Evolutionary conservation across 2,888 invertebrate genomes (phyloP).

Genomic region (Cylloceria caligata): DNA sequence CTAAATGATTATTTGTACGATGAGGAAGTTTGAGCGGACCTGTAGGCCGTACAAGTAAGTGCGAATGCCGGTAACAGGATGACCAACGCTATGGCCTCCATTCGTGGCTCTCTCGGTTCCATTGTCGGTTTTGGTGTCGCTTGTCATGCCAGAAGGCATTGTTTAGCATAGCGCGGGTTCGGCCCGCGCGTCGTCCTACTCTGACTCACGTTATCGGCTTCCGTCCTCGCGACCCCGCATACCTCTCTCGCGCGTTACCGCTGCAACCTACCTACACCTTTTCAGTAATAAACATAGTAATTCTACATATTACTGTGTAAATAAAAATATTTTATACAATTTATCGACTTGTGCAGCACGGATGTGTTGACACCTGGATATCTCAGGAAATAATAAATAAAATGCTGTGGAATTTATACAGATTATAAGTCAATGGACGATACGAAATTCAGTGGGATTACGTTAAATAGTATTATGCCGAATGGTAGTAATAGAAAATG

Average conservation of each 20-base stretch:
- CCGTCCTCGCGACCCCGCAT: constrained; percentile 72
- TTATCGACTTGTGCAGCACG: not conserved
- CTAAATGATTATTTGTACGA: constrained; percentile 17
- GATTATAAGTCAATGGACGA: too few species aligned
- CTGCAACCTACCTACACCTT: constrained; percentile 60
- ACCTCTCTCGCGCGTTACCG: constrained; percentile 4
- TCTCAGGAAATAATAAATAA: not conserved
- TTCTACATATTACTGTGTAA: not conserved
- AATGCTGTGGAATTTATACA: not conserved
- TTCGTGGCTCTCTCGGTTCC: constrained; percentile 72
- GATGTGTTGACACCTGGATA: not conserved
- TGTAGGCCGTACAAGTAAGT: constrained; percentile 51
- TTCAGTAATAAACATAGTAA: constrained; percentile 13
- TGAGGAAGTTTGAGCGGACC: constrained; percentile 35
- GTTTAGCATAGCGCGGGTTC: constrained; percentile 77
- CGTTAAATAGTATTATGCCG: too few species aligned
- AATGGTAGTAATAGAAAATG: too few species aligned
- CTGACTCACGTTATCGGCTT: constrained; percentile 81
- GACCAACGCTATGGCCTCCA: constrained; percentile 72
- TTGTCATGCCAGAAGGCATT: constrained; percentile 74
- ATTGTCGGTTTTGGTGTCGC: constrained; percentile 78
- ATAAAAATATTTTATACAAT: not conserved
- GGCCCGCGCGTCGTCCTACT: constrained; percentile 65
- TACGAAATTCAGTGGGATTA: too few species aligned
- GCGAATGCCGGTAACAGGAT: constrained; percentile 70